These are phyloP conservation scores for Ceyx melanurus DNA, from an alignment of 2,113 vertebrate genomes.

Conservation along the genomic window DNA sequence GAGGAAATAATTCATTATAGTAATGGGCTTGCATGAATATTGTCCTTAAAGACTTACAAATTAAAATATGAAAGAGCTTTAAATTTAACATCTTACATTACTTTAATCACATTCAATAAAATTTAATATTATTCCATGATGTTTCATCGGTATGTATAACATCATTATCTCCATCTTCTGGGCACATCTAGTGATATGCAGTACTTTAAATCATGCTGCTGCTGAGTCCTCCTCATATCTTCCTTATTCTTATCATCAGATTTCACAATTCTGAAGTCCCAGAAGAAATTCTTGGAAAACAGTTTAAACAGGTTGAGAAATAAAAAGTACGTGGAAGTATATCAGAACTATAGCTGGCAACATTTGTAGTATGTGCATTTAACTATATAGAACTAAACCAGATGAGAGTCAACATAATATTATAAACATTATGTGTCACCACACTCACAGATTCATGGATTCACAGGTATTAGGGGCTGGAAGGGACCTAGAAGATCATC, in stretches of 20 bases:
- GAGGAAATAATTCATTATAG: neutral
- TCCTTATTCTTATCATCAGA: neutral
- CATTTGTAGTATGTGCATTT: neutral
- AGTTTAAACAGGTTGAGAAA: neutral
- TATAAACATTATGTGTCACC: neutral
- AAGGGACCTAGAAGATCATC: no score
- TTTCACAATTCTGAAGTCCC: neutral
- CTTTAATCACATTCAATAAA: neutral
- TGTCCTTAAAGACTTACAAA: neutral
- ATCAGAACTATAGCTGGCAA: neutral
- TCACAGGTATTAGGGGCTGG: no score
- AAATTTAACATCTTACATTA: conserved; percentile 1
- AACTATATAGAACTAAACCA: neutral
- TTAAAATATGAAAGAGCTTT: neutral
- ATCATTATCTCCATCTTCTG: neutral
- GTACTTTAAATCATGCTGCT: neutral
- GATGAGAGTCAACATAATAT: neutral
- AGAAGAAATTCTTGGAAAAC: neutral
- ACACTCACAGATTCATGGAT: neutral
- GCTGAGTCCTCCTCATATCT: neutral
- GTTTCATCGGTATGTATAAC: neutral
- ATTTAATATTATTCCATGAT: neutral
- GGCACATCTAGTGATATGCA: neutral
- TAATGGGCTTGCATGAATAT: neutral
- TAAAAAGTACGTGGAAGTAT: neutral